Evolutionary conservation across 1,140 invertebrate species (phyloP).

Genomic region (Eueides isabella): DNA sequence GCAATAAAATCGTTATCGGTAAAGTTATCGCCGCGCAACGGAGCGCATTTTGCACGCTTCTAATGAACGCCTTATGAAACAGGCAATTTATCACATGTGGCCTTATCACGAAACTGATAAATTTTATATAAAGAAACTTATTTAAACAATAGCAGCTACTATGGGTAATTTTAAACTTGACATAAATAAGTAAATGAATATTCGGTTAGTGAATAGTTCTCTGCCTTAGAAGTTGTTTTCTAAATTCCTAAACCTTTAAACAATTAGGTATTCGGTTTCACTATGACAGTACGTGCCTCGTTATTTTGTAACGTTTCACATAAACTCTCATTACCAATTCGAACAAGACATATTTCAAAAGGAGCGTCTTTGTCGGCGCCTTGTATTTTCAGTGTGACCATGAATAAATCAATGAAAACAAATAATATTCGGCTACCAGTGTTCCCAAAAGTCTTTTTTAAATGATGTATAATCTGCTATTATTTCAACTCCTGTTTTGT

Average conservation of each 20-base stretch:
- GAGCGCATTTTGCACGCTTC: constrained; percentile 79
- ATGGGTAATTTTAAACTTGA: constrained; percentile 39
- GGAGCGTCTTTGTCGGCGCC: constrained; percentile 69
- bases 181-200: constrained; percentile 24
- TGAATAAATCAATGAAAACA: constrained; percentile 82
- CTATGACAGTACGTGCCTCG: constrained; percentile 62
- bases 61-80: constrained; percentile 81
- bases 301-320: constrained; percentile 69
- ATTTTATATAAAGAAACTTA: constrained; percentile 75
- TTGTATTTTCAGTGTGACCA: constrained; percentile 71
- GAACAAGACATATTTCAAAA: constrained; percentile 70
- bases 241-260: constrained; percentile 61
- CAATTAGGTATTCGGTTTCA: constrained; percentile 64
- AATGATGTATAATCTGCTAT: constrained; percentile 69
- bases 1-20: constrained; percentile 77
- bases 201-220: constrained; percentile 33
- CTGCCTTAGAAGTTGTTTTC: constrained; percentile 54
- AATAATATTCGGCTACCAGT: constrained; percentile 79
- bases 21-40: constrained; percentile 75
- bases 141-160: constrained; percentile 67
- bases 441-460: constrained; percentile 72
- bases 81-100: constrained; percentile 79
- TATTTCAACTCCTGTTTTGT: constrained; percentile 76
- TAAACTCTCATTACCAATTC: constrained; percentile 76
- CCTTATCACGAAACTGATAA: constrained; percentile 78